Evolutionary conservation across 2,888 invertebrate species (phyloP), one percentile per base, ranked within the genome.

Genomic region (Tenthredo notha): DNA sequence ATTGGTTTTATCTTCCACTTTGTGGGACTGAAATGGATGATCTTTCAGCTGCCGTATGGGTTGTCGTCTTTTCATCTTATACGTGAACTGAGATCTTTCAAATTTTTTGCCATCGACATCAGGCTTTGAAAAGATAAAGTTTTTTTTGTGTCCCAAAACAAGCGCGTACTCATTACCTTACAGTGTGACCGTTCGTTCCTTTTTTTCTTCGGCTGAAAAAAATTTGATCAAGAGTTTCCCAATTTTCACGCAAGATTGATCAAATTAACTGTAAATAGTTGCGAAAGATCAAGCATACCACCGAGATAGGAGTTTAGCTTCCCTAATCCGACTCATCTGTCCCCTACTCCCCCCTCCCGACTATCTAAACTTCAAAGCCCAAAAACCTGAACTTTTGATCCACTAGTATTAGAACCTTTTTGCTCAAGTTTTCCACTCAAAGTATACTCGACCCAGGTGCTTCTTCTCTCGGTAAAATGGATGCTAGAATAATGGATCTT

Each of bases 241-340:
- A 83, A 83, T 83, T 70, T 47, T 67, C 65, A 70, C 25, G 67
- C 47, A 33, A 83, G 47, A 83, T 70, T 83, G 67, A 70, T 83
- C 70, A 83, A 83, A 83, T 65, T 33, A 83, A 67, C 29, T 29
- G 37, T 43, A 83, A 67, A 70, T 50, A 67, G 83, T 70, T 67
- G 47, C 33, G 25, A 37, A 80, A 80, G 40, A 61, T 40, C 40
- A 61, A 40, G 80, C 80, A 37, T 33, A 21, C 61, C 50, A 40
- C 37, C 15, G 10, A 33, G 80, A 77, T 54, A 54, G 54, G 54
- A 77, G 77, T 77, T 77, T 77, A 50, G 77, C 54, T 47, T 18
- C 40, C 4, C 15, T 80, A 80, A 58, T 80, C 80, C 80, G 12
- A 6, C 61, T 80, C 80, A 61, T 80, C 80, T 61, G 80, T 61